Conservation (phyloP, 2,888 invertebrate species). For the Mycalesis mineus region DNA sequence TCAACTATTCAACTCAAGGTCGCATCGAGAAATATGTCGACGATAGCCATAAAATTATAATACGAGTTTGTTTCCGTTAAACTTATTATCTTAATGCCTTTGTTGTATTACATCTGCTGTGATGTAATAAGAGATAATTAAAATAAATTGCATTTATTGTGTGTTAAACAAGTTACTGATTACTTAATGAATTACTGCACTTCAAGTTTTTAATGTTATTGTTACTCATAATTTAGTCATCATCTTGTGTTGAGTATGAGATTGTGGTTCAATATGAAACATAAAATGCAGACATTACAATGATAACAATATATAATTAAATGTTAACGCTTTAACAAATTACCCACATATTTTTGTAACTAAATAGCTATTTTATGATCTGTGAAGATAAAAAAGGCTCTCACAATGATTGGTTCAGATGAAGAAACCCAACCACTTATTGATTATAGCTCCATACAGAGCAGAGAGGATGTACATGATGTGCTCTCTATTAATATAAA, state of each 20-base stretch:
- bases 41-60: neutral
- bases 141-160: neutral
- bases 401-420: constrained; percentile 50
- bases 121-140: neutral
- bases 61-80: neutral
- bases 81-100: neutral
- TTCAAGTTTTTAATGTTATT: too few relatives aligned
- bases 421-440: constrained; percentile 64
- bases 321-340: too few relatives aligned
- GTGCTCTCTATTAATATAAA: constrained; percentile 47
- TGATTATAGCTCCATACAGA: constrained; percentile 41
- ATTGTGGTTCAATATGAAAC: too few relatives aligned
- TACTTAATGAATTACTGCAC: too few relatives aligned
- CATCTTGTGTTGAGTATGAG: too few relatives aligned
- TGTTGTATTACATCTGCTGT: neutral
- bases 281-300: too few relatives aligned
- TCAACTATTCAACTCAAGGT: neutral
- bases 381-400: neutral
- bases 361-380: neutral
- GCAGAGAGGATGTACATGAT: constrained; percentile 28
- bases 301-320: too few relatives aligned
- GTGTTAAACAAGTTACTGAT: neutral
- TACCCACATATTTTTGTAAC: too few relatives aligned
- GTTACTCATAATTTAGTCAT: too few relatives aligned
- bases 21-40: neutral